Evolutionary conservation across 2,797 vertebrate species (phyloP), one percentile per base, ranked within the genome.

Genomic region (Trachurus trachurus): DNA sequence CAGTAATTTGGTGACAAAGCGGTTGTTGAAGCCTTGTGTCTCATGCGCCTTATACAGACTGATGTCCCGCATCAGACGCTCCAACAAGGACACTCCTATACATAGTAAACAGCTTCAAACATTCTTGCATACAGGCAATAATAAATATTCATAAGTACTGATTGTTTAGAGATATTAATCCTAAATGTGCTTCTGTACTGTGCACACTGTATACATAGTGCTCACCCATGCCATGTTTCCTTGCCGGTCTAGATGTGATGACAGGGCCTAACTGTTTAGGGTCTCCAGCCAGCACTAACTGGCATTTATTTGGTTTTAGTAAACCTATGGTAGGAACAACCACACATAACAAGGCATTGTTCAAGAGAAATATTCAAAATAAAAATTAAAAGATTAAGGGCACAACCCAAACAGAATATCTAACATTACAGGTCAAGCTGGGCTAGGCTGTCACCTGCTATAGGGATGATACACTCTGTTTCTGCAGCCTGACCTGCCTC

Each of bases 1-100:
- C 34, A 97, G 93, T 60, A 98, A 91, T 80, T 97, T 98, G 79
- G 96, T 97, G 74, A 98, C 93, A n/a, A 95, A 97, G 69, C 87
- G 85, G 0, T 87, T 47, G 84, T 97, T 13, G n/a, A 93, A 98
- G 12, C 86, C 80, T 0, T 37, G 11, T 6, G 2, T 29, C 39
- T 80, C 45, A 0, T 87, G 70, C 85, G 50, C 50, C 60, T 63
- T 68, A 85, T 98, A 98, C 50, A 97, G 87, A 3, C 83, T 0
- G 8, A 95, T 57, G 50, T 90, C 10, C 1, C 11, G 90, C 94
- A 98, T 97, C 78, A 98, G 93, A 76, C 97, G 94, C 88, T 97
- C 96, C 89, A 98, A 90, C 89, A 98, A 89, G 0, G 97, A 97
- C 68, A 93, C 59, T 62, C 86, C 96, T 97, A 87, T 6, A 70